Percentiles rank a stretch among this genome's conserved stretches.
Evolutionary conservation across 92 coral and sea anemone species (phyloP).

Genomic region (Galaxea fascicularis): DNA sequence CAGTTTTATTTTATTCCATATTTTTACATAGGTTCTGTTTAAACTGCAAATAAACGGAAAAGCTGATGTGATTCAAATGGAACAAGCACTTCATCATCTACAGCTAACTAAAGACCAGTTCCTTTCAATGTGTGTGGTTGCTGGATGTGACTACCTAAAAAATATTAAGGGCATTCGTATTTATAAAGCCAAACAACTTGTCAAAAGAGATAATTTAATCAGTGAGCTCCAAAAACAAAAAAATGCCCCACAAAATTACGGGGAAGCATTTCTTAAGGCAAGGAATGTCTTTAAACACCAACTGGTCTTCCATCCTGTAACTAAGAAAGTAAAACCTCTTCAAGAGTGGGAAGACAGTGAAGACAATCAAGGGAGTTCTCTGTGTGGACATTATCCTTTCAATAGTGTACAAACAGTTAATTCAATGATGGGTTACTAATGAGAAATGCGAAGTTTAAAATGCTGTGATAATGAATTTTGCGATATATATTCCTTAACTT

Average conservation of each 20-base stretch:
- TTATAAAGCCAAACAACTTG: constrained; percentile 12
- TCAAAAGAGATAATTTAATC: constrained; percentile 6
- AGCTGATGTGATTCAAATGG: constrained; percentile 4
- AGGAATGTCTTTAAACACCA: constrained; percentile 13
- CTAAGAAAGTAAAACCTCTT: background rate
- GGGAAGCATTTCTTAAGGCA: background rate
- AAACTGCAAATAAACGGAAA: constrained; percentile 15
- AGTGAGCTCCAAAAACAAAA: background rate
- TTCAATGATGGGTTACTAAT: background rate
- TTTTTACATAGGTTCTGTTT: constrained; percentile 17
- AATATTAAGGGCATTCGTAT: constrained; percentile 6
- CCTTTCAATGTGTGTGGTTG: constrained; percentile 15
- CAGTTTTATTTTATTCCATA: background rate
- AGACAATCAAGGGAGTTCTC: background rate
- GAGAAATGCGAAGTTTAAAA: background rate
- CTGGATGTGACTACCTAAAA: constrained; percentile 14
- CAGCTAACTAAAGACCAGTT: constrained; percentile 12
- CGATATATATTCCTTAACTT: background rate
- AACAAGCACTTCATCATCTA: constrained; percentile 1
- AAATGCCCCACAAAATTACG: constrained; percentile 7
- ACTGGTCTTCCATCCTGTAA: background rate
- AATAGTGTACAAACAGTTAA: background rate
- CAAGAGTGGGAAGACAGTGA: background rate
- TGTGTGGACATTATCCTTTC: constrained; percentile 20
- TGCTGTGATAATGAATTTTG: background rate